phyloP scores from a whole-genome alignment of 2,888 invertebrate species.

The Tanypteryx hageni region DNA sequence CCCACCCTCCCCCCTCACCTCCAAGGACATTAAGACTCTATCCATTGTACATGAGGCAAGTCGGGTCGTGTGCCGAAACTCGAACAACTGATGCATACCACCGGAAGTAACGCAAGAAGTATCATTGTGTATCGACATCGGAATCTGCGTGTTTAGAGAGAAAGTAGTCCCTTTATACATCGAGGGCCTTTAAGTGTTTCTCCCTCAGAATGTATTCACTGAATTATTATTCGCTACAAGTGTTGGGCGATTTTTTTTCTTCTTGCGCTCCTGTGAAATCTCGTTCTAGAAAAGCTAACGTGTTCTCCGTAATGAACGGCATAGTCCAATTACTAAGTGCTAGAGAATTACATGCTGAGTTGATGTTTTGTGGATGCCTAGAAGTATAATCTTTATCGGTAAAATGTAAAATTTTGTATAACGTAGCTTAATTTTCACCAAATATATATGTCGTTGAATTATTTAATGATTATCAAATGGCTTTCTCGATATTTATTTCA shows the following conservation, averaged over 20 bases:
- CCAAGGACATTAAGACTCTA: slow-evolving; percentile 6
- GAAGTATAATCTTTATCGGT: no score
- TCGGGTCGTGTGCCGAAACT: slow-evolving; percentile 19
- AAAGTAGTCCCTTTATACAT: slow-evolving; percentile 20
- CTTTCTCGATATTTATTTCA: no score
- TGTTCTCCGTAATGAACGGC: background rate
- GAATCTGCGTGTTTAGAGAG: background rate
- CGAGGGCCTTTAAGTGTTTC: background rate
- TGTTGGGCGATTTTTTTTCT: background rate
- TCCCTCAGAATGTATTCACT: background rate
- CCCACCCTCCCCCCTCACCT: background rate
- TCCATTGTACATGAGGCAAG: slow-evolving; percentile 16
- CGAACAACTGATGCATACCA: slow-evolving; percentile 8
- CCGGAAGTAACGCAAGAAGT: background rate
- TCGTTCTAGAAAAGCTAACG: background rate
- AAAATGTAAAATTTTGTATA: no score
- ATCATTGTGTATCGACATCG: slow-evolving; percentile 16
- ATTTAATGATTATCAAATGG: no score
- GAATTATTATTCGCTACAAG: slow-evolving; percentile 21
- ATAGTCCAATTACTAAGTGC: background rate
- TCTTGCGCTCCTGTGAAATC: background rate
- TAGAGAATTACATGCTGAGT: background rate
- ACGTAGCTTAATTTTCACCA: no score
- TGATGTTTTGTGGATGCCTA: background rate
- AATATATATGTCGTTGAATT: no score